phyloP scores from a whole-genome alignment of 2,797 vertebrate genomes.

The Rhinatrema bivittatum region DNA sequence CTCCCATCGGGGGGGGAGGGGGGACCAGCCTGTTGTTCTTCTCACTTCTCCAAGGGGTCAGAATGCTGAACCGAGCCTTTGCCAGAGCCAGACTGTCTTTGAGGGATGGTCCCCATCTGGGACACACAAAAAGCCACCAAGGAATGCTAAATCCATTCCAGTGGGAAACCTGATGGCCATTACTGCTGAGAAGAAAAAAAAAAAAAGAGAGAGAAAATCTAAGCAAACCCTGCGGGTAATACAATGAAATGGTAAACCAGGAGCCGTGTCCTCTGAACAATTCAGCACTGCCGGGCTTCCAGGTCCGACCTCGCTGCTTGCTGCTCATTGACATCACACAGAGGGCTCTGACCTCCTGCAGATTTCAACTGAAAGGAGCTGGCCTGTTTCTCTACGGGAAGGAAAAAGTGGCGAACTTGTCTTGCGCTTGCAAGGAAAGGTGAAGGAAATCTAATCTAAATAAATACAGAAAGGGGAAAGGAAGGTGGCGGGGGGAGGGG shows the following conservation, averaged over 20 bases:
- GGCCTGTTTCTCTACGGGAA: no score
- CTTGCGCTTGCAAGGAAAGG: no score
- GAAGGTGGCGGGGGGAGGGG: no score
- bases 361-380: no score
- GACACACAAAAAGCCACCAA: background rate
- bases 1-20: background rate
- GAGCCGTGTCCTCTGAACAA: no score
- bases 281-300: no score
- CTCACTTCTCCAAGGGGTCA: slow-evolving; percentile 3
- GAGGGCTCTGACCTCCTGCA: background rate
- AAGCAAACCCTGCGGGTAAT: fast-evolving
- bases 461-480: no score
- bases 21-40: background rate
- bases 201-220: background rate
- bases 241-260: no score
- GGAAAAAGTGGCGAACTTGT: no score
- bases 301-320: no score
- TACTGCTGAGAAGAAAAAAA: background rate
- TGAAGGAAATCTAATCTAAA: no score
- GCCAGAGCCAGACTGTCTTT: slow-evolving; percentile 9
- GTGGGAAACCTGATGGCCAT: background rate
- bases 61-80: slow-evolving; percentile 20
- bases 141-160: slow-evolving; percentile 2
- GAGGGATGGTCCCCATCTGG: slow-evolving; percentile 6
- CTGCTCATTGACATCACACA: background rate